Evolutionary conservation across 2,888 invertebrate species (phyloP), one percentile per base, ranked within the genome.

Genomic region (Pediacus dermestoides): DNA sequence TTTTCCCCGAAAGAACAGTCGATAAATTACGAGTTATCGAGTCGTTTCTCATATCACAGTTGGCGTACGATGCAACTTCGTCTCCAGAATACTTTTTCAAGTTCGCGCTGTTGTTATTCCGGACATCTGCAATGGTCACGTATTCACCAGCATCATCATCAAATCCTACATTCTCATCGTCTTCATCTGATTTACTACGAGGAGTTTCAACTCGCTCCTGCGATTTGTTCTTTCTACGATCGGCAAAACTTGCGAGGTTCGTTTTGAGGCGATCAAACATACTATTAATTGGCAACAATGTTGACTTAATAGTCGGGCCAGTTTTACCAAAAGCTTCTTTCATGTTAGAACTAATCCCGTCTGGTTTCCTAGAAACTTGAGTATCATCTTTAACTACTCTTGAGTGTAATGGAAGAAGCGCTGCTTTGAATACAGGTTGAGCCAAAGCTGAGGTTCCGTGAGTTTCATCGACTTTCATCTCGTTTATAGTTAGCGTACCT

Each of bases 111-210:
- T 87, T 86, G 60, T 86, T 86, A 64, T 86, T 86, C 63, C 81
- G 79, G 37, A 86, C 81, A 68, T 89, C 88, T 25, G 88, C 83
- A 59, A 89, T 86, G 32, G 88, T 88, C 6, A 89, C 89, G 68
- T 89, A 89, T 71, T 89, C 89, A 50, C 88, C 89, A 41, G 77
- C 73, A 67, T 83, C 84, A 27, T 46, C 42, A n/a, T n/a, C n/a
- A n/a, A n/a, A n/a, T 23, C 9, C 9, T 3, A 23, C 10, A 6
- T 50, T 26, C 3, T 28, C 16, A 4, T 52, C 51, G 8, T 39
- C 34, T 7, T 44, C 14, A 7, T 49, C 51, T 4, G 27, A 32
- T 6, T 30, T 27, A 13, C 46, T 34, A 75, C 48, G 65, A 70
- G 7, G 74, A 65, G 39, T 71, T 52, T 57, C 73, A 2, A 3